Evolutionary conservation across 2,113 vertebrate genomes (phyloP), one percentile per base, ranked within the genome.

Genomic region (Equus przewalskii): DNA sequence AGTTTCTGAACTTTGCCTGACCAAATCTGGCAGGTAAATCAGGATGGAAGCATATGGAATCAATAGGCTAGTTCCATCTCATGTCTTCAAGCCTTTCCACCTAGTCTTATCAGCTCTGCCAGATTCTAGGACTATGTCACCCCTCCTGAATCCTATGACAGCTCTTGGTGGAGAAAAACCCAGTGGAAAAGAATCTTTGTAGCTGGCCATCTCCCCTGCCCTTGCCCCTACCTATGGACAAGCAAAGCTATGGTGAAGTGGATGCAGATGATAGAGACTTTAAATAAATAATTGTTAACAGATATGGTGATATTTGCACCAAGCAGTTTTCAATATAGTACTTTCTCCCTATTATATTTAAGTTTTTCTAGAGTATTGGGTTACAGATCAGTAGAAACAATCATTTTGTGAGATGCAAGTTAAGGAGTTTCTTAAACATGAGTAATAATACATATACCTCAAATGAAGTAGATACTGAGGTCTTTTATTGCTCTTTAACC

Each of bases 271-370:
- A 41, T 5, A 91, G 26, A 79, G 9, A 56, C 5, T 73, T 75
- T 76, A 76, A 73, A 84, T 94, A 80, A 93, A 58, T 75, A n/a
- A 60, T 54, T 46, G 13, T 92, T 93, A 62, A 86, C 81, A 78
- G 80, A 83, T 79, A 44, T 5, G 1, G n/a, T 80, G 28, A 81
- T 60, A 41, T 41, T 72, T 85, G 65, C 16, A 88, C 16, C 28
- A 67, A 67, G 11, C 19, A 95, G 16, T 60, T 86, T 89, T 81
- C 28, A 92, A 70, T 7, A 8, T 33, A 65, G 15, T 96, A 26
- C 33, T 81, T 80, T 89, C 24, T 51, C 36, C 75, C 28, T 11
- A 28, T 84, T 69, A 36, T 76, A 67, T 81, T 72, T 65, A 56
- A 13, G 2, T 13, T 58, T 79, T 84, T 88, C 28, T 75, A 58